Evolutionary conservation across 2,113 vertebrate species (phyloP).

Genomic region (Calypte anna): DNA sequence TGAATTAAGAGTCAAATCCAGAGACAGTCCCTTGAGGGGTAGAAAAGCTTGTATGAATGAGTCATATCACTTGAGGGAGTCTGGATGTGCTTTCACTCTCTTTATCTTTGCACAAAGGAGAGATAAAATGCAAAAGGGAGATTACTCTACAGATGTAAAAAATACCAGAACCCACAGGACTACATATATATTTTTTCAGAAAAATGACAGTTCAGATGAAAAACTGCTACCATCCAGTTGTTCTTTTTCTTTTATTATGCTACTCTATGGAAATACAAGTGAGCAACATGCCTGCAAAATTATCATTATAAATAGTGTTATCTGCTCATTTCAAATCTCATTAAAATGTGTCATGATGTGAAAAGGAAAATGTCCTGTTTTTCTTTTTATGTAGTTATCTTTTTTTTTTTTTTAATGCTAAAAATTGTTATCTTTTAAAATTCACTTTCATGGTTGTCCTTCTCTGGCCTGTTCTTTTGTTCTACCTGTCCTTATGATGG

Average conservation of each 20-base stretch:
- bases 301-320: constrained; percentile 47
- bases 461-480: not conserved
- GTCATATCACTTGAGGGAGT: constrained; percentile 23
- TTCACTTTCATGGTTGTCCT: not conserved
- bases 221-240: not conserved
- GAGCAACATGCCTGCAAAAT: constrained; percentile 43
- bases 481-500: not conserved
- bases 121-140: constrained; percentile 4
- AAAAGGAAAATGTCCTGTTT: constrained; percentile 1
- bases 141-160: constrained; percentile 19
- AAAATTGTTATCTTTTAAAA: not conserved
- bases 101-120: constrained; percentile 17
- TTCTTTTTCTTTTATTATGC: constrained; percentile 37
- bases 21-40: constrained; percentile 26
- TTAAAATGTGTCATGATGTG: constrained; percentile 37
- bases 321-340: constrained; percentile 50
- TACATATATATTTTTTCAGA: not conserved
- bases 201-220: constrained; percentile 18
- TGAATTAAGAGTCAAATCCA: constrained; percentile 26
- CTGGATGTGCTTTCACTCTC: not conserved
- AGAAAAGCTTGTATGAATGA: constrained; percentile 36
- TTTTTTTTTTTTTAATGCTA: not conserved
- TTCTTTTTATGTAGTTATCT: not conserved
- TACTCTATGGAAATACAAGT: constrained; percentile 41
- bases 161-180: not conserved